Percentiles rank a stretch among this genome's conserved stretches.
Conservation (phyloP, 2,113 vertebrate species). For the Dissostichus mawsoni region DNA sequence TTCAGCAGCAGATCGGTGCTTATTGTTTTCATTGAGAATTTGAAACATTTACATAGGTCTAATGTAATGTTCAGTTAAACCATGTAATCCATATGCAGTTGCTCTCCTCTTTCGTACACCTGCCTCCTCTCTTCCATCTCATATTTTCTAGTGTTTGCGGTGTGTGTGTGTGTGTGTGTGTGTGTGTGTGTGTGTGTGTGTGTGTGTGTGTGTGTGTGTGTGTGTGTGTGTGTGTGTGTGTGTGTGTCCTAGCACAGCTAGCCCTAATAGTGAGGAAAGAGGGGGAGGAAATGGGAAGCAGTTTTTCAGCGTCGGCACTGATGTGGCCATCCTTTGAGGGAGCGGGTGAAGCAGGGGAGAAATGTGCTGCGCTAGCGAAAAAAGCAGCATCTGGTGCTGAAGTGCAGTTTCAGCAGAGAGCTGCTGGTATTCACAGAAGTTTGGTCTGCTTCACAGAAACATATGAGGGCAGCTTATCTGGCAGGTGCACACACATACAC, state of each 20-base stretch:
- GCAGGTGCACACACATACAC: conserved; percentile 18
- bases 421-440: conserved; percentile 79
- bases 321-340: conserved; percentile 73
- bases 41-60: neutral
- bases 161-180: no score
- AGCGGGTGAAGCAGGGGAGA: conserved; percentile 54
- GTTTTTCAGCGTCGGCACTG: conserved; percentile 68
- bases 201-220: no score
- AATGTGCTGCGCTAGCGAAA: conserved; percentile 78
- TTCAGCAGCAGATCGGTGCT: neutral
- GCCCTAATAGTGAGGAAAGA: conserved; percentile 32
- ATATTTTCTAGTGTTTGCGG: neutral
- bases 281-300: conserved; percentile 40
- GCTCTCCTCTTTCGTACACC: neutral
- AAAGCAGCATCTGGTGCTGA: conserved; percentile 72
- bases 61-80: neutral
- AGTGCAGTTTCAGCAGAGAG: conserved; percentile 84
- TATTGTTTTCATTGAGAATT: neutral
- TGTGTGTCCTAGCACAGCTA: conserved; percentile 35
- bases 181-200: no score
- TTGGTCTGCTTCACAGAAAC: conserved; percentile 74
- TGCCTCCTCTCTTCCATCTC: neutral
- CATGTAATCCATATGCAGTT: neutral
- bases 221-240: neutral
- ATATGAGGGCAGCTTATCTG: conserved; percentile 80